phyloP scores from a whole-genome alignment of 2,888 invertebrate species.

The Diadegma fenestrale region DNA sequence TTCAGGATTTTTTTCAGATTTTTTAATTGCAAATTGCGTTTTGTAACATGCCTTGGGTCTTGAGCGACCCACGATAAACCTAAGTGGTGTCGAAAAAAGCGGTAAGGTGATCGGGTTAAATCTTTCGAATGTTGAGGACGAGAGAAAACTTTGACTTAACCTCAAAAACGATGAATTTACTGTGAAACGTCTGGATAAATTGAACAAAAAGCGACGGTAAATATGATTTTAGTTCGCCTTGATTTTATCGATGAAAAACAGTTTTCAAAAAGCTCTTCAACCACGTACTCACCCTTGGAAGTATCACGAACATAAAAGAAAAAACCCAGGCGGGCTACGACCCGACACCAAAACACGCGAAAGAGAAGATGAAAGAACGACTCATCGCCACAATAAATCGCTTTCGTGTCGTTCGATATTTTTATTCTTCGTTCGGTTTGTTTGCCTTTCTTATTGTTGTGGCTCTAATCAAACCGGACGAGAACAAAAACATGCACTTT shows the following conservation, averaged over 20 bases:
- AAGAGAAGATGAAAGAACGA: slow-evolving; percentile 64
- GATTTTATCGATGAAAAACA: slow-evolving; percentile 2
- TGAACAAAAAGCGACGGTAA: not conserved
- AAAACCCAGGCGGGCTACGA: slow-evolving; percentile 72
- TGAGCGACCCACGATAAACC: no score
- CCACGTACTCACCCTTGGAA: slow-evolving; percentile 72
- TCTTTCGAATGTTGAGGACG: not conserved
- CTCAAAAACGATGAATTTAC: not conserved
- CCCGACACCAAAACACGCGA: slow-evolving; percentile 71
- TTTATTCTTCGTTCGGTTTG: slow-evolving; percentile 74
- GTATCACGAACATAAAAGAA: slow-evolving; percentile 69
- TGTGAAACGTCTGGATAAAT: not conserved
- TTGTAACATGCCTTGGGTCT: no score
- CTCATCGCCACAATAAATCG: slow-evolving; percentile 60
- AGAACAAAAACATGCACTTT: not conserved
- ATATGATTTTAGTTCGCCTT: not conserved
- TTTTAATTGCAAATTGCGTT: no score
- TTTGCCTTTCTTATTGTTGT: slow-evolving; percentile 8
- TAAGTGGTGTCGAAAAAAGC: no score
- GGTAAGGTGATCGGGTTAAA: no score
- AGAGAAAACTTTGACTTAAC: not conserved
- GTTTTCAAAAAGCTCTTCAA: not conserved
- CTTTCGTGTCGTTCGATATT: slow-evolving; percentile 66
- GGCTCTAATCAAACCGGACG: not conserved
- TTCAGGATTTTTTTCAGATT: no score